Conservation (phyloP, 2,797 vertebrate genomes). For the Champsocephalus gunnari region DNA sequence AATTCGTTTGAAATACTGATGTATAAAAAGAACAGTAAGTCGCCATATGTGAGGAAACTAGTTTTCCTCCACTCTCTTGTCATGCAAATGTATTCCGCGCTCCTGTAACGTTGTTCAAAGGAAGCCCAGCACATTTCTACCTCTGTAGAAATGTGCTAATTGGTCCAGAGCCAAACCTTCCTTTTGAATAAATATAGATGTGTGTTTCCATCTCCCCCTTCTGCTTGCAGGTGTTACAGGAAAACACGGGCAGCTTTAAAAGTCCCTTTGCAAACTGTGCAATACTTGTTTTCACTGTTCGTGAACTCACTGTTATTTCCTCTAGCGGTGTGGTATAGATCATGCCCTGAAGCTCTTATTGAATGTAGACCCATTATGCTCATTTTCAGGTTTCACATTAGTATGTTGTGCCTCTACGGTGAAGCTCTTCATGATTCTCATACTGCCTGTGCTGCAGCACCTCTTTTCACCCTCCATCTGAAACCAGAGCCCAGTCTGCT, state of each 20-base stretch:
- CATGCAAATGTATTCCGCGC: conserved; percentile 77
- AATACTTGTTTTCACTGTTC: conserved; percentile 9
- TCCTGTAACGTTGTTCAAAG: conserved; percentile 71
- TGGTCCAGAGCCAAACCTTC: conserved; percentile 53
- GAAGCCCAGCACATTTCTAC: conserved; percentile 61
- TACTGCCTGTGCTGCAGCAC: too few species aligned
- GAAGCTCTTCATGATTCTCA: too few species aligned
- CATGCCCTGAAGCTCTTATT: too few species aligned
- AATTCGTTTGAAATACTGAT: conserved; percentile 99
- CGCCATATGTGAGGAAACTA: conserved; percentile 13
- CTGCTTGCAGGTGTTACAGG: conserved; percentile 37
- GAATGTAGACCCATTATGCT: too few species aligned
- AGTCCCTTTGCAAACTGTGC: neutral
- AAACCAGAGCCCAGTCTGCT: too few species aligned
- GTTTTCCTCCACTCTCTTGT: conserved; percentile 50
- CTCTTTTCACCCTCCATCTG: too few species aligned
- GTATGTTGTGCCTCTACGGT: too few species aligned
- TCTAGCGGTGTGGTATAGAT: neutral
- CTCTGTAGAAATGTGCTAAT: conserved; percentile 68
- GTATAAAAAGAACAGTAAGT: conserved; percentile 99
- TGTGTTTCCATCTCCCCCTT: conserved; percentile 24
- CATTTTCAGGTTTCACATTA: too few species aligned
- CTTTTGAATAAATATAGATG: conserved; percentile 30
- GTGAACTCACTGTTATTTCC: neutral
- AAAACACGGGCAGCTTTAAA: conserved; percentile 26